A percentile compares a stretch with the other conserved stretches of the same genome.
Evolutionary conservation across 1,140 invertebrate genomes (phyloP).

Genomic region (Zaprionus davidi): DNA sequence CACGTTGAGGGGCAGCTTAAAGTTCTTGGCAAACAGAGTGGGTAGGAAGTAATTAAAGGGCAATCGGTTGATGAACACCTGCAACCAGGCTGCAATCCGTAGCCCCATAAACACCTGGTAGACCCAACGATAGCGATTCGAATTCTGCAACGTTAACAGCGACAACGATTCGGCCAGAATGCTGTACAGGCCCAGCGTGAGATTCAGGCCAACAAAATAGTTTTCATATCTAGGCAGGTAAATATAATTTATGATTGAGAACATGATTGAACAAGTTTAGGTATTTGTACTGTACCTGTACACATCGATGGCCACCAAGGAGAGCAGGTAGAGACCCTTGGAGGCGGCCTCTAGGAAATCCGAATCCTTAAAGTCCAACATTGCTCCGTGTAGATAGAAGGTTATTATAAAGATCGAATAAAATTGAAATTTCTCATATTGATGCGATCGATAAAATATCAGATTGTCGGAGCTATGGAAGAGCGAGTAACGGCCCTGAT

Average conservation of each 20-base stretch:
- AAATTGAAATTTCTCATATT: constrained; percentile 80
- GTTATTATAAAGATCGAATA: constrained; percentile 82
- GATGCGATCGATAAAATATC: constrained; percentile 79
- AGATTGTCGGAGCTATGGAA: constrained; percentile 80
- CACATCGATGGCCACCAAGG: constrained; percentile 72
- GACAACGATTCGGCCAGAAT: constrained; percentile 74
- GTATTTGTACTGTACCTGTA: constrained; percentile 51
- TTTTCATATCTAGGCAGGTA: constrained; percentile 74
- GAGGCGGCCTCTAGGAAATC: constrained; percentile 77
- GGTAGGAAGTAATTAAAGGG: constrained; percentile 83
- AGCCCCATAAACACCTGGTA: constrained; percentile 77
- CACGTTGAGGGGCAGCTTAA: constrained; percentile 76
- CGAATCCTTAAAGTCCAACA: constrained; percentile 79
- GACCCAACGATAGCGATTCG: constrained; percentile 67
- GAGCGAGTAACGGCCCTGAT: constrained; percentile 75
- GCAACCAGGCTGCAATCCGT: constrained; percentile 73
- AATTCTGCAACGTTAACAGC: constrained; percentile 69
- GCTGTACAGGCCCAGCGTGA: constrained; percentile 74
- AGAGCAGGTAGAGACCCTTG: constrained; percentile 72
- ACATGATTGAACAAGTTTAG: not conserved
- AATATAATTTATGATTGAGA: not conserved
- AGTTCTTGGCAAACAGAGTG: constrained; percentile 81
- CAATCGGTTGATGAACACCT: constrained; percentile 76
- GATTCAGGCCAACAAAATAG: constrained; percentile 80
- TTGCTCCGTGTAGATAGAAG: constrained; percentile 77